phyloP scores from a whole-genome alignment of 2,113 vertebrate genomes.

The Elephantulus edwardii region DNA sequence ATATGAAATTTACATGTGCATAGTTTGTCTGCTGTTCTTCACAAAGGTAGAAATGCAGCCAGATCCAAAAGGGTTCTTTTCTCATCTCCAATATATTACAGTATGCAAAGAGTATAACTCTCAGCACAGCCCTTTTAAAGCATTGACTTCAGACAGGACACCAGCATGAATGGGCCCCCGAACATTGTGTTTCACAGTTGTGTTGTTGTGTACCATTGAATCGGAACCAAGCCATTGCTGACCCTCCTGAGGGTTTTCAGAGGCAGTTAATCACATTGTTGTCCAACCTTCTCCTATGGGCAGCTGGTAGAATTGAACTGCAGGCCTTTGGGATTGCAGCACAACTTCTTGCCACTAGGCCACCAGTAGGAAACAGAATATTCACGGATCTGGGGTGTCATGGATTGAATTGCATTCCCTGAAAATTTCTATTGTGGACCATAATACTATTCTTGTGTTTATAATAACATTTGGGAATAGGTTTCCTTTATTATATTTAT shows the following conservation, averaged over 20 bases:
- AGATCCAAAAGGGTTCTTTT: neutral
- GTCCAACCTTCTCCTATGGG: too few relatives aligned
- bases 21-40: neutral
- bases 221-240: too few relatives aligned
- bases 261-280: too few relatives aligned
- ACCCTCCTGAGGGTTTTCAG: too few relatives aligned
- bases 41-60: neutral
- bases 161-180: neutral
- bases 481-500: neutral
- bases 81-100: neutral
- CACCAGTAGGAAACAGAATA: neutral
- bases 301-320: too few relatives aligned
- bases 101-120: neutral
- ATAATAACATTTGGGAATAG: neutral
- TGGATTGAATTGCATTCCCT: neutral
- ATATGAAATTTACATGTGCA: neutral
- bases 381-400: neutral
- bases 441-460: neutral
- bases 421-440: neutral
- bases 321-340: too few relatives aligned
- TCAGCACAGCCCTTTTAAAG: neutral
- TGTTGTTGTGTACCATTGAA: too few relatives aligned
- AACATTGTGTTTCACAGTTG: neutral
- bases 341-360: too few relatives aligned
- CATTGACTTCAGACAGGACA: constrained; percentile 17